These are phyloP conservation scores for Drosophila guanche DNA, from an alignment of 1,140 invertebrate genomes.

Conservation along the genomic window DNA sequence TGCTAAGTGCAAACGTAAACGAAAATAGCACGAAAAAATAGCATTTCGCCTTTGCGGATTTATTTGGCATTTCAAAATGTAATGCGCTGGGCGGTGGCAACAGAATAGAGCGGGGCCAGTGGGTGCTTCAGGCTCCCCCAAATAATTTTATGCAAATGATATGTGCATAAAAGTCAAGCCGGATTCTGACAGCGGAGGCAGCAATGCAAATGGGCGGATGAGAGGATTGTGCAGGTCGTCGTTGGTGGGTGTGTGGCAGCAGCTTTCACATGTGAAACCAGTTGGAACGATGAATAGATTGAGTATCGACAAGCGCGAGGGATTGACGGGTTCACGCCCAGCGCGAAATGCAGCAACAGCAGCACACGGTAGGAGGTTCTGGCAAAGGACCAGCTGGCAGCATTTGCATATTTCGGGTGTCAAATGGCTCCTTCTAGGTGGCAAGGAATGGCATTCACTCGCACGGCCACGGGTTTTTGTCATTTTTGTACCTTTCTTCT, in stretches of 20 bases:
- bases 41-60: conserved; percentile 74
- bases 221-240: conserved; percentile 13
- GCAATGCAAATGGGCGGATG: conserved; percentile 24
- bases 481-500: conserved; percentile 12
- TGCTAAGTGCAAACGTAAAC: conserved; percentile 63
- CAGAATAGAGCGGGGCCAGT: too few species aligned
- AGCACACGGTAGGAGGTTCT: not conserved
- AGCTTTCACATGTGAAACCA: conserved; percentile 80
- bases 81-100: conserved; percentile 55
- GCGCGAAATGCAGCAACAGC: not conserved
- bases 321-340: conserved; percentile 73
- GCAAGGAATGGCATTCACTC: conserved; percentile 55
- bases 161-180: conserved; percentile 82
- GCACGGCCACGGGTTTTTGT: conserved; percentile 38
- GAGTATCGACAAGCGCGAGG: conserved; percentile 77
- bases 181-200: conserved; percentile 41
- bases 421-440: conserved; percentile 43
- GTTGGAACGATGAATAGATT: conserved; percentile 81
- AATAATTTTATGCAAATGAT: conserved; percentile 83
- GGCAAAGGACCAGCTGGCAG: conserved; percentile 24
- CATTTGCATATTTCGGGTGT: conserved; percentile 76
- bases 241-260: conserved; percentile 59
- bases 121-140: conserved; percentile 19
- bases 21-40: conserved; percentile 69
- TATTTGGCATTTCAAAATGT: conserved; percentile 77